These are phyloP conservation scores for Caenorhabditis virilis DNA, from an alignment of 2,888 invertebrate genomes.

Conservation along the genomic window DNA sequence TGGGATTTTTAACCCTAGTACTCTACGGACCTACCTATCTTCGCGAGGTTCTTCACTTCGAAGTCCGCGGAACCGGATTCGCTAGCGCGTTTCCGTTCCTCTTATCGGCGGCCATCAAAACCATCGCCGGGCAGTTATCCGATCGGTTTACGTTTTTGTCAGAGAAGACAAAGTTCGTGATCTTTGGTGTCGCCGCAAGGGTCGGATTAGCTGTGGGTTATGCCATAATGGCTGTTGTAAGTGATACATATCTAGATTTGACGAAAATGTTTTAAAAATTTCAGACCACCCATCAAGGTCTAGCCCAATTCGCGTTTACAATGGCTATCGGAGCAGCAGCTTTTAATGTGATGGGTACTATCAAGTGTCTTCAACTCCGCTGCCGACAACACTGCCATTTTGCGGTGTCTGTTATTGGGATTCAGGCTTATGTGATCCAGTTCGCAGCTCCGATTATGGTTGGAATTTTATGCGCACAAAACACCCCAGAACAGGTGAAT, in stretches of 20 bases:
- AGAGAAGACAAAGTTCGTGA: slow-evolving; percentile 32
- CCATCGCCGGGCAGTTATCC: slow-evolving; percentile 35
- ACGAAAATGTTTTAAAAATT: neutral
- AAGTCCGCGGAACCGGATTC: slow-evolving; percentile 39
- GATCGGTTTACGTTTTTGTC: slow-evolving; percentile 30
- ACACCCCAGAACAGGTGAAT: slow-evolving; percentile 25
- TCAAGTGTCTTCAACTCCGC: slow-evolving; percentile 32
- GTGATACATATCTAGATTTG: no score
- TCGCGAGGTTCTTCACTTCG: slow-evolving; percentile 34
- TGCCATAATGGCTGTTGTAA: slow-evolving; percentile 36
- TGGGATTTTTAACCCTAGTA: slow-evolving; percentile 45
- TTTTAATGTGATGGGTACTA: slow-evolving; percentile 40
- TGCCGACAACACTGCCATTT: slow-evolving; percentile 25
- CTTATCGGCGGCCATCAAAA: slow-evolving; percentile 35
- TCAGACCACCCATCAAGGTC: slow-evolving; percentile 9
- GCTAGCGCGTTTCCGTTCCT: slow-evolving; percentile 40
- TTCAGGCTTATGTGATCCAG: slow-evolving; percentile 14
- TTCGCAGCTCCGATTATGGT: slow-evolving; percentile 25
- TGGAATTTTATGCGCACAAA: slow-evolving; percentile 18
- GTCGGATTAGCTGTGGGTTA: slow-evolving; percentile 46
- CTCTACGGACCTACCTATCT: slow-evolving; percentile 54
- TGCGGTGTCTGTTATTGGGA: slow-evolving; percentile 15
- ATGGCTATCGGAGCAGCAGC: slow-evolving; percentile 32
- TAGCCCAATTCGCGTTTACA: slow-evolving; percentile 39
- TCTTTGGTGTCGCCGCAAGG: slow-evolving; percentile 46